These are phyloP conservation scores for Nemopilema nomurai DNA, from an alignment of 30 jellyfish, hydroid and myxozoan genomes.

Conservation along the genomic window DNA sequence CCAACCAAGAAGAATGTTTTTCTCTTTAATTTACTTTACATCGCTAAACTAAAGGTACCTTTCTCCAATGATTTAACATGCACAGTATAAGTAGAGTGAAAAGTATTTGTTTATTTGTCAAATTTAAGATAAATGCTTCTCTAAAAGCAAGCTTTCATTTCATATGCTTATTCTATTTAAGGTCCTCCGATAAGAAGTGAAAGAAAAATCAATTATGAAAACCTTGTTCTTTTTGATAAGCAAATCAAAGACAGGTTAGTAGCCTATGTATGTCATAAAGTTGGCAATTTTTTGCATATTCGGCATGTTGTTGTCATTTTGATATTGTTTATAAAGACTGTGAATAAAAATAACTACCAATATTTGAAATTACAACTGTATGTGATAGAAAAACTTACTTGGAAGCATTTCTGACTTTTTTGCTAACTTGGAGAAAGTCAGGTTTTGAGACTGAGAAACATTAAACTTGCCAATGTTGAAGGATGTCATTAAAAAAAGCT, in stretches of 20 bases:
- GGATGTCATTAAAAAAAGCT: neutral
- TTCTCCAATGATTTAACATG: too few species aligned
- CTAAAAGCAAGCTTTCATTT: neutral
- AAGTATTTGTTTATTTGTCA: neutral
- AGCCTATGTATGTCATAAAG: neutral
- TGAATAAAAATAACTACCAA: neutral
- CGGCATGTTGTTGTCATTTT: neutral
- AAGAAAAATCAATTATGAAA: slow-evolving; percentile 25
- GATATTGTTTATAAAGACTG: neutral
- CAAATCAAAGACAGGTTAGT: slow-evolving; percentile 36
- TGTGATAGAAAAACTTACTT: too few species aligned
- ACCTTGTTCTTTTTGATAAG: slow-evolving; percentile 14
- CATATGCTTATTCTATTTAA: neutral
- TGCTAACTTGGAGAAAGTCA: too few species aligned
- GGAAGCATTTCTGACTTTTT: too few species aligned
- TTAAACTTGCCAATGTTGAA: neutral
- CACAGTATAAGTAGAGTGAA: too few species aligned
- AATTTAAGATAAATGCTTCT: neutral
- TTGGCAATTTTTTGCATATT: neutral
- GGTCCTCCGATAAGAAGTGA: slow-evolving; percentile 49
- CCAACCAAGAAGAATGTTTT: too few species aligned
- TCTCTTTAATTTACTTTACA: too few species aligned
- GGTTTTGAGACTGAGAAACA: too few species aligned
- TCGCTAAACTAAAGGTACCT: too few species aligned
- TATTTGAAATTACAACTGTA: too few species aligned